A percentile compares a stretch with the other conserved stretches of the same genome.
Conservation (phyloP, 2,797 vertebrate genomes). For the Alfaro cultratus region DNA sequence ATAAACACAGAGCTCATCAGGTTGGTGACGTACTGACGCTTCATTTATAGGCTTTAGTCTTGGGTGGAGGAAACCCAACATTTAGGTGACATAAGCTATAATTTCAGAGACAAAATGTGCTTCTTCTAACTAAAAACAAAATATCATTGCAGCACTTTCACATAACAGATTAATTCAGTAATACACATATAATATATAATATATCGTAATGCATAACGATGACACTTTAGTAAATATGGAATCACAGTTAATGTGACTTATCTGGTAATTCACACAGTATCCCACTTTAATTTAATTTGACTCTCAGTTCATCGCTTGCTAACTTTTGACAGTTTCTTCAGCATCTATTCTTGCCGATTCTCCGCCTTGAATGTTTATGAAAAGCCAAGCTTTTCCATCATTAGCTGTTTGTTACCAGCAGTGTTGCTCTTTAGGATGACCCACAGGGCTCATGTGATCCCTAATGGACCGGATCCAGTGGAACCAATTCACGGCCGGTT, state of each 20-base stretch:
- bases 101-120: neutral
- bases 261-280: neutral
- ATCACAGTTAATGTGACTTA: neutral
- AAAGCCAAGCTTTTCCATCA: neutral
- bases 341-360: neutral
- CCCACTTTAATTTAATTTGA: neutral
- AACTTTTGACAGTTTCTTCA: neutral
- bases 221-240: neutral
- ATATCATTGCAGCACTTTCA: neutral
- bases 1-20: neutral
- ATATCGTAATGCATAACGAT: neutral
- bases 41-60: neutral
- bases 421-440: slow-evolving; percentile 1
- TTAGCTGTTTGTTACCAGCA: neutral
- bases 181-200: neutral
- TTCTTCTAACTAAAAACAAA: neutral
- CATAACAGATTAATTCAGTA: neutral
- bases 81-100: neutral
- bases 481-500: neutral
- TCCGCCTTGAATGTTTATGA: neutral
- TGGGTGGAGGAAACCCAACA: neutral
- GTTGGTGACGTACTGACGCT: neutral
- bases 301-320: neutral
- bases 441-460: slow-evolving; percentile 23
- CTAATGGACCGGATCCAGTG: neutral